Percentiles rank a stretch among this genome's conserved stretches.
phyloP scores from a whole-genome alignment of 1,140 invertebrate species.

The Leguminivora glycinivorella region DNA sequence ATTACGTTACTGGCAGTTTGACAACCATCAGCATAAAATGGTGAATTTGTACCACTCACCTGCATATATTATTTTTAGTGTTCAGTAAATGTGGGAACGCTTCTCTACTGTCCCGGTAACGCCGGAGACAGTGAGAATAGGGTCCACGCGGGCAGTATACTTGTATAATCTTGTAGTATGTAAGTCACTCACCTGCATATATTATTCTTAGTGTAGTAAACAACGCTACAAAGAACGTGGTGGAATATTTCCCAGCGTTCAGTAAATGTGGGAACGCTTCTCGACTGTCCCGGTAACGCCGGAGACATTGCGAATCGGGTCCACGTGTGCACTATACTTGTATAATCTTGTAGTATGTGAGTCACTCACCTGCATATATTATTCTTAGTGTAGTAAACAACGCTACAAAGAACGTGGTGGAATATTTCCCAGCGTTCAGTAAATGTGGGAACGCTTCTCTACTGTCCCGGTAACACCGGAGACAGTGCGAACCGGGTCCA shows the following conservation, averaged over 20 bases:
- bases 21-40: too few species aligned
- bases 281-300: conserved; percentile 93
- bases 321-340: too few species aligned
- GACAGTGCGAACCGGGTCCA: too few species aligned
- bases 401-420: too few species aligned
- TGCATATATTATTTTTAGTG: conserved; percentile 81
- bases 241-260: conserved; percentile 99
- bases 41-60: too few species aligned
- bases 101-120: conserved; percentile 93
- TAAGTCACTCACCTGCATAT: conserved; percentile 61
- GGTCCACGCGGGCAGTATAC: too few species aligned
- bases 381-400: conserved; percentile 80
- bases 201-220: conserved; percentile 87
- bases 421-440: too few species aligned
- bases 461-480: too few species aligned
- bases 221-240: conserved; percentile 96
- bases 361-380: conserved; percentile 58
- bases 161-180: too few species aligned
- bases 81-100: conserved; percentile 97
- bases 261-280: conserved; percentile 97
- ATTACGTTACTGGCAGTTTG: too few species aligned
- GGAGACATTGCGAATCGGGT: conserved; percentile 96
- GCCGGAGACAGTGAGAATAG: conserved; percentile 97
- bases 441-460: too few species aligned
- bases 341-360: too few species aligned